A percentile compares a stretch with the other conserved stretches of the same genome.
Conservation (phyloP, 2,797 vertebrate species). For the Spinibarbus caldwelli region DNA sequence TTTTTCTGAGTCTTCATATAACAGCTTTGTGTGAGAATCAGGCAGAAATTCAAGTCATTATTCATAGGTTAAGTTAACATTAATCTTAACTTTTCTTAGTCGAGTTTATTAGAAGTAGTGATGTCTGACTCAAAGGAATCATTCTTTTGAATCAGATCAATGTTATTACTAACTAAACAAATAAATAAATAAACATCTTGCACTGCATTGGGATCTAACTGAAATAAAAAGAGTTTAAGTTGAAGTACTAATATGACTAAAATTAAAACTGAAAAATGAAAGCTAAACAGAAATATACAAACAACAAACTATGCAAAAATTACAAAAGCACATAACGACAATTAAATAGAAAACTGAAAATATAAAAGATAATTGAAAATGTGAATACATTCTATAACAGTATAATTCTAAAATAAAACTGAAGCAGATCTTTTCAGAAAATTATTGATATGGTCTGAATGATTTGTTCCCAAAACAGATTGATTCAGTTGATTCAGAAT, state of each 20-base stretch:
- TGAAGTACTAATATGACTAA: background rate
- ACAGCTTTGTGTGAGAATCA: background rate
- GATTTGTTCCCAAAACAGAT: background rate
- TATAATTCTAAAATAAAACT: background rate
- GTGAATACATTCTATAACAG: background rate
- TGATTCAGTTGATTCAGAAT: background rate
- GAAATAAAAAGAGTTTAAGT: background rate
- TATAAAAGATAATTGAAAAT: background rate
- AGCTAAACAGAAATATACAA: no score
- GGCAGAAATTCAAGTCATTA: background rate
- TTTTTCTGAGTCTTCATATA: background rate
- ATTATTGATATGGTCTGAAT: background rate
- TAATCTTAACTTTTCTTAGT: no score
- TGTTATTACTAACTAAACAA: no score
- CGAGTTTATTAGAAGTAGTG: no score
- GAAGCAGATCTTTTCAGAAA: background rate
- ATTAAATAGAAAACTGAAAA: background rate
- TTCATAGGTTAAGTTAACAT: no score
- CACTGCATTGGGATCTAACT: no score
- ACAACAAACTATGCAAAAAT: no score
- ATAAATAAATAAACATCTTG: no score
- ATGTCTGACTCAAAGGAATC: no score
- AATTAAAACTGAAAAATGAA: no score
- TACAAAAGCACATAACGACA: background rate
- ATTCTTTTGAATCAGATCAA: no score